phyloP scores from a whole-genome alignment of 2,888 invertebrate genomes.

The Alentia gelatinosa region DNA sequence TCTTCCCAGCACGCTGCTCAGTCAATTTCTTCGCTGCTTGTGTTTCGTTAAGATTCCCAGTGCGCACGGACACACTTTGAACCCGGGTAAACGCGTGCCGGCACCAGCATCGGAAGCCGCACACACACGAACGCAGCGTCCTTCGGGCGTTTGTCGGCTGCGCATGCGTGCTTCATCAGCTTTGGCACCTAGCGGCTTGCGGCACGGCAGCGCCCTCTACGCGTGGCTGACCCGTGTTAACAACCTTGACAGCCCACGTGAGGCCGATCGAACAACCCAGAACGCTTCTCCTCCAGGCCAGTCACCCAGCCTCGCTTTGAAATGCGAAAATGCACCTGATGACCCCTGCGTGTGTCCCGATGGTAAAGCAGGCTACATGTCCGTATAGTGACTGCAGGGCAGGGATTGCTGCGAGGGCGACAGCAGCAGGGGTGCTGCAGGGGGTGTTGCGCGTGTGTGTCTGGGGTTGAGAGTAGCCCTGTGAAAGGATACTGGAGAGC shows the following conservation, averaged over 20 bases:
- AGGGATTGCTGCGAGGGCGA: no score
- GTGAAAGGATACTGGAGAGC: no score
- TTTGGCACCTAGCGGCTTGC: no score
- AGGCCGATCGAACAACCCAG: neutral
- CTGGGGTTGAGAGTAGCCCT: no score
- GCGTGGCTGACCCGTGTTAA: neutral
- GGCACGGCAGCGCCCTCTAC: neutral
- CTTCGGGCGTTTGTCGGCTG: neutral
- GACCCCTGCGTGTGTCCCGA: neutral
- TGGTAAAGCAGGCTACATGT: neutral
- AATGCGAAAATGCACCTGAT: neutral
- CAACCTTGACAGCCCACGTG: conserved; percentile 1
- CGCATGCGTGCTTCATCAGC: neutral
- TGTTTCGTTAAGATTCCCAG: no score
- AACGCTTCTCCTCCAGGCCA: neutral
- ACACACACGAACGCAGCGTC: neutral
- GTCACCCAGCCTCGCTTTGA: neutral
- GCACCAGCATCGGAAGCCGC: neutral
- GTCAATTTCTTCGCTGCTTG: no score
- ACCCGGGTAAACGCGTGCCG: neutral
- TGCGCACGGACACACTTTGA: neutral
- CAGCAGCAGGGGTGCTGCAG: no score
- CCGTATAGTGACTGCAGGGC: neutral
- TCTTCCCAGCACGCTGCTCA: no score
- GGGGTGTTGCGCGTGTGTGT: no score